phyloP scores from a whole-genome alignment of 2,797 vertebrate genomes.

The Mus caroli region DNA sequence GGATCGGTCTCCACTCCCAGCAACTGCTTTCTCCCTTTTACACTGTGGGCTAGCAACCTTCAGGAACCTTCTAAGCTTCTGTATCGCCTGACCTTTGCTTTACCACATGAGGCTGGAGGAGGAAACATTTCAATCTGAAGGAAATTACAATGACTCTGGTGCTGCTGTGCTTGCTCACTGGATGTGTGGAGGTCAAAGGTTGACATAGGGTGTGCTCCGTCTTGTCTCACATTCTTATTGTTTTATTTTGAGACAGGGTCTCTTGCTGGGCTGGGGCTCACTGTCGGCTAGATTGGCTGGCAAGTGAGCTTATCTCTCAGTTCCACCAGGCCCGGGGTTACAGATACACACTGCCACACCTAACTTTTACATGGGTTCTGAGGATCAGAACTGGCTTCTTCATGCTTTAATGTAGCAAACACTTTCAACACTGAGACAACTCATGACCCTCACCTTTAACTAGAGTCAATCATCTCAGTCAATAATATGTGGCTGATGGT shows the following conservation, averaged over 20 bases:
- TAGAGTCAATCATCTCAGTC: not conserved
- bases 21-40: not conserved
- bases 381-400: not conserved
- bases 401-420: not conserved
- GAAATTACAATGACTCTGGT: no score
- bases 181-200: not conserved
- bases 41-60: not conserved
- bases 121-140: not conserved
- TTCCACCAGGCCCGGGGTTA: not conserved
- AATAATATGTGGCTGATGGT: not conserved
- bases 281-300: not conserved
- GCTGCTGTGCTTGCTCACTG: not conserved
- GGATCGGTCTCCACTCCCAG: not conserved
- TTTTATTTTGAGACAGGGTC: not conserved
- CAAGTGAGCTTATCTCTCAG: not conserved
- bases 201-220: not conserved
- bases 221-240: not conserved
- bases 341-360: not conserved
- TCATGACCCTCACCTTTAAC: not conserved
- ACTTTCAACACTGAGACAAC: not conserved
- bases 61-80: not conserved
- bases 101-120: not conserved
- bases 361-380: not conserved
- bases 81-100: not conserved
- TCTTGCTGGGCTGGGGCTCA: not conserved